A percentile compares a stretch with the other conserved stretches of the same genome.
phyloP scores from a whole-genome alignment of 1,140 invertebrate species.

The Uloborus diversus region DNA sequence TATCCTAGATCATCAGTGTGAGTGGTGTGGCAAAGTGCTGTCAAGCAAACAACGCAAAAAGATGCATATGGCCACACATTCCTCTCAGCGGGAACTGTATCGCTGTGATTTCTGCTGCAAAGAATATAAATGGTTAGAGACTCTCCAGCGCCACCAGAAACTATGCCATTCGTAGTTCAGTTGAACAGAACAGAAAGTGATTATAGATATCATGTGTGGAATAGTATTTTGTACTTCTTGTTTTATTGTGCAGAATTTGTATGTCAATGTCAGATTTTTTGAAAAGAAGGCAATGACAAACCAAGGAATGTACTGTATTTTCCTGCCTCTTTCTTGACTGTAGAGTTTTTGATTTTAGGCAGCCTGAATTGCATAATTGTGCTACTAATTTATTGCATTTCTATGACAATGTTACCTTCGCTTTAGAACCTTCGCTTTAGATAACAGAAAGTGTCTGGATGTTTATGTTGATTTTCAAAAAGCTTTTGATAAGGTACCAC shows the following conservation, averaged over 20 bases:
- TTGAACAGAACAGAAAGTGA: background rate
- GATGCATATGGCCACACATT: constrained; percentile 23
- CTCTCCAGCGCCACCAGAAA: constrained; percentile 10
- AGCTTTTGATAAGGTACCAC: no score
- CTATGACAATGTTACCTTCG: no score
- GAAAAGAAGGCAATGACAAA: no score
- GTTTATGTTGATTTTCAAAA: no score
- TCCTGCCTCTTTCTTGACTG: background rate
- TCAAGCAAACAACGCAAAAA: constrained; percentile 41
- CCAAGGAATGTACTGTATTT: background rate
- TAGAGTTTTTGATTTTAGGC: no score
- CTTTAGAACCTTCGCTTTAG: no score
- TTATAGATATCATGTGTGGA: background rate
- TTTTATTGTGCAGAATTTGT: background rate
- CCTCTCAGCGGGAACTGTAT: background rate
- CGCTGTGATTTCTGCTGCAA: background rate
- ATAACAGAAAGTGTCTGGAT: no score
- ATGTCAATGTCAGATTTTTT: no score
- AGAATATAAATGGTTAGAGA: constrained; percentile 19
- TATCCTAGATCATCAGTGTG: constrained; percentile 5
- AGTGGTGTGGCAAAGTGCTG: constrained; percentile 13
- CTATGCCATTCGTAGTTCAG: background rate
- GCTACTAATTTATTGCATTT: no score
- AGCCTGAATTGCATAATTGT: no score
- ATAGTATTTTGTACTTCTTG: background rate